Base-by-base conservation (phyloP, 2,888 invertebrate genomes). In the Oegoconia quadripuncta region DNA sequence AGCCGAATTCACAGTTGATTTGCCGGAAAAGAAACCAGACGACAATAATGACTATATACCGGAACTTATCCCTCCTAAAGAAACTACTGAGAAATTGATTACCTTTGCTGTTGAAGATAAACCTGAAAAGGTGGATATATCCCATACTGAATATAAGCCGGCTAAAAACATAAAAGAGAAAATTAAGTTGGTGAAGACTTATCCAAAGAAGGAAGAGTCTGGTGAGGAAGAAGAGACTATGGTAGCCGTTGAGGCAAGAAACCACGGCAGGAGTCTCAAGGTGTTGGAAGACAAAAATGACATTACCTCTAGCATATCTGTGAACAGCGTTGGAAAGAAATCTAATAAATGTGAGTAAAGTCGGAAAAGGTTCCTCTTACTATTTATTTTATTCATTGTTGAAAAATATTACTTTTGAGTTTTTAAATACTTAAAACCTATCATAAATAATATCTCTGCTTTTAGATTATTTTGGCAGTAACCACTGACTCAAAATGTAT, bases 271-370 rank as follows among this genome's bases (percentile, higher is more conserved):
- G 58, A 83, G 82, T 47, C 41, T 88, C 1, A 81, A 73, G 43
- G 52, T 74, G n/a, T 43, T 87, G 13, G 64, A 69, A 32, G 72
- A 75, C 7, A 72, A 82, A 49, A 87, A 87, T 47, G 91, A 91
- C 48, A 86, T 90, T 11, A 74, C 89, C 0, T 89, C 90, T 0
- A 89, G 90, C 7, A 66, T 91, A 32, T 91, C 91, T 45, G 90
- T 90, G 3, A 91, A 91, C 56, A 89, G 89, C 22, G 89, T 91
- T 31, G 90, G 89, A 26, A 89, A 89, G 32, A 89, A 84, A 59
- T 71, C 79, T 9, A 66, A 55, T 34, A 68, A 70, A 51, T 59
- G 87, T 88, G 62, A 74, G 78, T 66, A 20, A 6, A n/a, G 35
- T 29, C 22, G n/a, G n/a, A n/a, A n/a, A n/a, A n/a, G n/a, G n/a